Evolutionary conservation across 2,113 vertebrate genomes (phyloP).

Genomic region (Lepisosteus osseus): DNA sequence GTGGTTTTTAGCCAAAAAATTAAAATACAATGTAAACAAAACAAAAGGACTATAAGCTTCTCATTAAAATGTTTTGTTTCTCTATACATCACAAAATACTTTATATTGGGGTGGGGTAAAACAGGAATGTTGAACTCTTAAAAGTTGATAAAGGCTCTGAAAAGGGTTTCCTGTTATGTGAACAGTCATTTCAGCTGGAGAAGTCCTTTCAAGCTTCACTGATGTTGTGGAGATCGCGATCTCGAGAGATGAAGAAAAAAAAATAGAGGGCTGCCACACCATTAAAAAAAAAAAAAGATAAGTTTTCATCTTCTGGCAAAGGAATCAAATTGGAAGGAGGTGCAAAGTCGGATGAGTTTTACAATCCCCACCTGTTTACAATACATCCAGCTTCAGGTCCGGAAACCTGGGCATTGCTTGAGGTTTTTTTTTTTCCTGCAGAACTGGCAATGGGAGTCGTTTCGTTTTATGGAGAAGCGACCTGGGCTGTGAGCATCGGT

Average conservation of each 20-base stretch:
- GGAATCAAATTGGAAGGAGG: slow-evolving; percentile 37
- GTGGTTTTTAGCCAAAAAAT: slow-evolving; percentile 57
- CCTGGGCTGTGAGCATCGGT: slow-evolving; percentile 73
- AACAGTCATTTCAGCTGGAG: slow-evolving; percentile 68
- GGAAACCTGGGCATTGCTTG: slow-evolving; percentile 51
- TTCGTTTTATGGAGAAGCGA: slow-evolving; percentile 42
- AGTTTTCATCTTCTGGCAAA: slow-evolving; percentile 37
- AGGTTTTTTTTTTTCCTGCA: slow-evolving; percentile 32
- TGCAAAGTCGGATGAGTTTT: slow-evolving; percentile 50
- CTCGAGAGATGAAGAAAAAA: slow-evolving; percentile 52
- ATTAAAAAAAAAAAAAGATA: slow-evolving; percentile 38
- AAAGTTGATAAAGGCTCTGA: slow-evolving; percentile 46
- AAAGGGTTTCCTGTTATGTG: slow-evolving; percentile 60
- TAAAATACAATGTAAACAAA: slow-evolving; percentile 53
- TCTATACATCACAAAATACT: slow-evolving; percentile 67
- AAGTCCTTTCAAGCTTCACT: slow-evolving; percentile 37
- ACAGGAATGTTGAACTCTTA: slow-evolving; percentile 66
- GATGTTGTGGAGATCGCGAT: slow-evolving; percentile 47
- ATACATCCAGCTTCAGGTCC: slow-evolving; percentile 42
- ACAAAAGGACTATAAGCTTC: slow-evolving; percentile 48
- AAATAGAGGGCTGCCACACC: slow-evolving; percentile 62
- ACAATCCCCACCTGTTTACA: slow-evolving; percentile 49
- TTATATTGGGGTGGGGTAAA: slow-evolving; percentile 54
- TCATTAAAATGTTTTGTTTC: slow-evolving; percentile 48
- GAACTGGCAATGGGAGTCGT: slow-evolving; percentile 58